Base-by-base conservation (phyloP, 1,140 invertebrate species). In the Aethina tumida region DNA sequence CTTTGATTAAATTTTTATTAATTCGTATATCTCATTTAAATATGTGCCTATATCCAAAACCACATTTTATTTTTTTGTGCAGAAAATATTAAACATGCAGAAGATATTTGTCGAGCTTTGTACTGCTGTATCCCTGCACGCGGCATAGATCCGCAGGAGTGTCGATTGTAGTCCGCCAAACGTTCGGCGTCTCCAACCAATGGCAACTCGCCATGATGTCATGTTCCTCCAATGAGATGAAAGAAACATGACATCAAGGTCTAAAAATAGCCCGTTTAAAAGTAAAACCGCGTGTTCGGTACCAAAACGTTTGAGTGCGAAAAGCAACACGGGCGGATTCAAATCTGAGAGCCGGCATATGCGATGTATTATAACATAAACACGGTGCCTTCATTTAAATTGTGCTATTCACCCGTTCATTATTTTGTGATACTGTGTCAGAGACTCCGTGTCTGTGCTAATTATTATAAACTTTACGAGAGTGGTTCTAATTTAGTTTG, bases 251-350 rank as follows among this genome's bases (percentile, higher is more conserved):
- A 55, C 50, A 50, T 52, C 49, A 52, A 39, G 37, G 27, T 35
- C 50, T 55, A 55, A 53, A 55, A 53, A 55, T 55, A 55, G 40
- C 43, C 22, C 40, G 37, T 42, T 42, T 48, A 50, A 50, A 53
- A 51, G 37, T 41, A 47, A 52, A 52, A 45, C 41, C 45, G 47
- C 50, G 46, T 43, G 44, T 49, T 43, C 46, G 50, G 45, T 45
- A 49, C 45, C 46, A 41, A 37, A 41, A 53, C 43, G 50, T 50
- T 55, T 52, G 53, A 55, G 53, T 55, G 49, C 43, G 44, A 50
- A 50, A 41, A 36, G 45, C 42, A 43, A 44, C 39, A 34, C 48
- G 48, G 47, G 43, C 50, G 48, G 43, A 38, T 35, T 51, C 37
- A 33, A 25, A 36, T 37, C 41, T 33, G 20, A 42, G 18, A 41